A percentile compares a stretch with the other conserved stretches of the same genome.
phyloP scores from a whole-genome alignment of 2,888 invertebrate genomes.

The Pseudoips prasinana region DNA sequence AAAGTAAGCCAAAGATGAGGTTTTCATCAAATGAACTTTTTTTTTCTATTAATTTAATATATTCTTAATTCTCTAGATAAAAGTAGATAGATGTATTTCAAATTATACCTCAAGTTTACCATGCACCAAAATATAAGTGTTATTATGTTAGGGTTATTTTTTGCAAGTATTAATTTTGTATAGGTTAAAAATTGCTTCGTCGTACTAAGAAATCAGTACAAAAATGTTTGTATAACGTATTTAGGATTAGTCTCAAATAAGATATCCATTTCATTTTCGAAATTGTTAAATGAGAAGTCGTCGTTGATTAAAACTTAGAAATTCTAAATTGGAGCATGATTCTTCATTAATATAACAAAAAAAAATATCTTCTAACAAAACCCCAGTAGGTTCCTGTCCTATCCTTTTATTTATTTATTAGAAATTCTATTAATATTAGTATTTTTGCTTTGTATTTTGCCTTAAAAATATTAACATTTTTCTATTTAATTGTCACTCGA shows the following conservation, averaged over 20 bases:
- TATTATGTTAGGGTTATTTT: slow-evolving; percentile 51
- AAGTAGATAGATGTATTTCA: slow-evolving; percentile 38
- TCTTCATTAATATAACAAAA: slow-evolving; percentile 11
- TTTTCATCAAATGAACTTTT: slow-evolving; percentile 78
- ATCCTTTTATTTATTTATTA: slow-evolving; percentile 72
- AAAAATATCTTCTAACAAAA: slow-evolving; percentile 55
- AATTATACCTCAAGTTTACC: slow-evolving; percentile 80
- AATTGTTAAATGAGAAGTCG: too few species aligned
- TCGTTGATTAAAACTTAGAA: too few species aligned
- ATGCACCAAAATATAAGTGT: slow-evolving; percentile 76
- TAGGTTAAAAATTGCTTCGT: slow-evolving; percentile 37
- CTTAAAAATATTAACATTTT: slow-evolving; percentile 56
- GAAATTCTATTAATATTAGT: slow-evolving; percentile 59
- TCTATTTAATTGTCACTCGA: slow-evolving; percentile 31
- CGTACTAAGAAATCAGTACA: slow-evolving; percentile 34
- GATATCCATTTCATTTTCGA: neutral
- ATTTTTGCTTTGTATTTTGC: slow-evolving; percentile 76
- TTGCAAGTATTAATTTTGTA: slow-evolving; percentile 66
- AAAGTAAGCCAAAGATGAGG: slow-evolving; percentile 73
- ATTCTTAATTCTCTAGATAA: slow-evolving; percentile 48
- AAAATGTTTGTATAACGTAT: slow-evolving; percentile 30
- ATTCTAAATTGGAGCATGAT: slow-evolving; percentile 3
- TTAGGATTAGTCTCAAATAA: slow-evolving; percentile 9
- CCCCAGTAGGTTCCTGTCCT: slow-evolving; percentile 58
- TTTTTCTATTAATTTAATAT: slow-evolving; percentile 59